A percentile compares a stretch with the other conserved stretches of the same genome.
phyloP scores from a whole-genome alignment of 2,113 vertebrate genomes.

The Plotosus lineatus region DNA sequence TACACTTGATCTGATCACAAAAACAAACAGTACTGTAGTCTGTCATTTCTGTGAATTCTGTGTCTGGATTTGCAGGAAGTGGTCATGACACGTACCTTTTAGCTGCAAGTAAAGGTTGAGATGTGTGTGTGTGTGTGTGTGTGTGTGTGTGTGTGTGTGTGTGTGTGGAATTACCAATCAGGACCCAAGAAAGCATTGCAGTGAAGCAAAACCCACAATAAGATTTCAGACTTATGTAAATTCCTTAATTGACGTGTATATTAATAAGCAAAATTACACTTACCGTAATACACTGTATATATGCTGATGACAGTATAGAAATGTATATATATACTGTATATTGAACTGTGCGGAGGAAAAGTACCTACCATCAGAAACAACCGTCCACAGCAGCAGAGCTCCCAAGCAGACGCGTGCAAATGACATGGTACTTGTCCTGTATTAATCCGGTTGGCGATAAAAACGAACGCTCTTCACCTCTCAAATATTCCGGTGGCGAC shows the following conservation, averaged over 20 bases:
- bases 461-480: conserved; percentile 48
- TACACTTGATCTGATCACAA: not conserved
- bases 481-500: conserved; percentile 44
- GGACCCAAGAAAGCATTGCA: conserved; percentile 52
- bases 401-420: conserved; percentile 63
- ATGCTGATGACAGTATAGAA: not conserved
- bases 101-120: conserved; percentile 29
- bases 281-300: conserved; percentile 1
- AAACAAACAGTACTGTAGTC: not conserved
- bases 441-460: conserved; percentile 60
- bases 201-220: conserved; percentile 25
- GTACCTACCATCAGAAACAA: conserved; percentile 70
- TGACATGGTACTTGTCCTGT: conserved; percentile 72
- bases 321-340: no score
- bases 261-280: conserved; percentile 1
- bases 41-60: not conserved
- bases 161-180: conserved; percentile 57
- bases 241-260: no score
- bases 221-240: no score
- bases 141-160: conserved; percentile 29
- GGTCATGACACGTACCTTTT: not conserved
- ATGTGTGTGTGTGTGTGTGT: conserved; percentile 8
- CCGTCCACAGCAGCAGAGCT: conserved; percentile 67
- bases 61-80: not conserved
- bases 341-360: no score